Evolutionary conservation across 2,113 vertebrate species (phyloP), one percentile per base, ranked within the genome.

Genomic region (Apeltes quadracus): DNA sequence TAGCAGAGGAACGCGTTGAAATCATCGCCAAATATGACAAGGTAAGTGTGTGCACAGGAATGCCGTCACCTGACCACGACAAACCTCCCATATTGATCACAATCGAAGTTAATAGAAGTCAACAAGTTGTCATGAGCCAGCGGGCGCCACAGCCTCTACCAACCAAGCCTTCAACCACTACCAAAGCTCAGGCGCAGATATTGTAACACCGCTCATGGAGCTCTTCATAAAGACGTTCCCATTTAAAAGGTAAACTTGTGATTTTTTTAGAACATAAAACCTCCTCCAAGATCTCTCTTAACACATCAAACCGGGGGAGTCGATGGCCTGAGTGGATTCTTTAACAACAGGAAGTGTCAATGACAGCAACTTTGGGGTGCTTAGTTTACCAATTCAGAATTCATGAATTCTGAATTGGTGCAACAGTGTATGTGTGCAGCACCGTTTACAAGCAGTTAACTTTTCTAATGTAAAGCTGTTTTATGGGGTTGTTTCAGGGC

Each of bases 21-120:
- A 96, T 97, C 64, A 88, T 98, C 85, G 86, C 90, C 72, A 97
- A 96, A 87, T 98, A 98, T 95, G 95, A 96, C 78, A 95, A 95
- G 95, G 96, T 96, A 76, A 77, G 85, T 57, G 13, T 48, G 20
- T 51, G n/a, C 18, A 62, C 22, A 32, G 66, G 12, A 50, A 43
- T 23, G 34, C 22, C 38, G 12, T 25, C 32, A 16, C 4, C 5
- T 57, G 10, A 44, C 20, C n/a, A 38, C 16, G 4, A 61, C 29
- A 38, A 13, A 41, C 7, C 50, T 56, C 15, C 4, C 2, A 63
- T 11, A 6, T 22, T 34, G 13, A 12, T 55, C 12, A 22, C 20
- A 18, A 63, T 44, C 50, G 20, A 2, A 44, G 25, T 29, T 15
- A 34, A 27, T 11, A 1, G 9, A 32, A 51, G 7, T 69, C 3